Base-by-base conservation (phyloP, 2,797 vertebrate genomes). In the Phataginus tetradactyla region DNA sequence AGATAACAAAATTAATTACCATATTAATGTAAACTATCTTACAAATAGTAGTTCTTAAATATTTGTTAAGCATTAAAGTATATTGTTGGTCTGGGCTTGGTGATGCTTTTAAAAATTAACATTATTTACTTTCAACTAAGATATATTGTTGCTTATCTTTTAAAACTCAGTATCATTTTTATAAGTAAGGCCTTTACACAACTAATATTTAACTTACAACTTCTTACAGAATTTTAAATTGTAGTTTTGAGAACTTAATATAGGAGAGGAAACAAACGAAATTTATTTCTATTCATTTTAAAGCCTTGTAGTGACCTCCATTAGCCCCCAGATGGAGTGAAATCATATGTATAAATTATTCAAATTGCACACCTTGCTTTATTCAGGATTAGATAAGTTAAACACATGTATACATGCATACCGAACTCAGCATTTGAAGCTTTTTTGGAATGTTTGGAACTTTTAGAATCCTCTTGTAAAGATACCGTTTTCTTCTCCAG, bases 241-340 rank as follows among this genome's bases (percentile, higher is more conserved):
- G 11, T 45, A 7, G 79, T 81, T 94, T 91, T 91, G n/a, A 95
- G 39, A 86, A 85, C 20, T 59, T 96, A 93, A 69, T 71, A 77
- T 84, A 77, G 93, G 83, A 12, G n/a, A 86, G 21, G 64, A 92
- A 68, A 42, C 29, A 95, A 89, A 94, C 51, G 21, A 55, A 55
- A n/a, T 68, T 63, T 86, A 69, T 63, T 87, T 86, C 4, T 83
- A 27, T 71, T 90, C 34, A 77, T 71, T 78, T 91, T 88, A 71
- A 83, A 97, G 53, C 21, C 87, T 81, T 98, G 98, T 98, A 94
- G 74, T 98, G 98, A 91, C 95, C 90, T 39, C 85, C 3, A 5
- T 68, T 93, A 93, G 79, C 98, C 98, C 97, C 97, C 97, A 99
- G 98, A 97, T 98, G 98, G 98, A 98, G 98, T 98, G 97, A 97